Evolutionary conservation across 2,797 vertebrate species (phyloP).

Genomic region (Melanotaenia nigrans): DNA sequence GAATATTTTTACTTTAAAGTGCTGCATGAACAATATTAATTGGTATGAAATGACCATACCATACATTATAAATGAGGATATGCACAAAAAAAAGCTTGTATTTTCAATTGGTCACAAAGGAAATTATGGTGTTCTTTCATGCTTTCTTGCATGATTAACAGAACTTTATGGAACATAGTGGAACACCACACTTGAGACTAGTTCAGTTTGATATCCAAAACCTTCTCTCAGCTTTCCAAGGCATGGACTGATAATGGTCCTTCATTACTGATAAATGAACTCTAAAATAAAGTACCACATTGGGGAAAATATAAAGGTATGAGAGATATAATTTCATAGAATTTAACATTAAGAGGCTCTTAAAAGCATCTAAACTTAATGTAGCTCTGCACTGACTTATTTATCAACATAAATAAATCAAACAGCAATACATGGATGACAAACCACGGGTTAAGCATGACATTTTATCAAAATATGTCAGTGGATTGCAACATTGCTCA

Average conservation of each 20-base stretch:
- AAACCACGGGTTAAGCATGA: conserved; percentile 51
- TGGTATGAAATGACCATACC: conserved; percentile 6
- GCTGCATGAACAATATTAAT: conserved; percentile 12
- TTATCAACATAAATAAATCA: conserved; percentile 53
- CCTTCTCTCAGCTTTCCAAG: conserved; percentile 42
- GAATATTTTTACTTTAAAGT: neutral
- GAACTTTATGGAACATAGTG: conserved; percentile 42
- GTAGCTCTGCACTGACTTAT: conserved; percentile 28
- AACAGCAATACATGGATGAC: conserved; percentile 32
- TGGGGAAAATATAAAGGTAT: conserved; percentile 46
- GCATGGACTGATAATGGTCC: conserved; percentile 50
- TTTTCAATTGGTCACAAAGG: conserved; percentile 34
- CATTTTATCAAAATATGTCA: conserved; percentile 74
- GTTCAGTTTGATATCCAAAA: conserved; percentile 36
- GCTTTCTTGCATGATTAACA: conserved; percentile 52
- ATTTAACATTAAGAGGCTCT: conserved; percentile 17
- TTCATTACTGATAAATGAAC: conserved; percentile 55
- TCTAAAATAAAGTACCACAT: conserved; percentile 58
- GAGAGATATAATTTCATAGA: conserved; percentile 38
- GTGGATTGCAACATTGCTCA: conserved; percentile 62
- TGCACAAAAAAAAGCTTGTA: conserved; percentile 19
- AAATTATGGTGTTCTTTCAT: conserved; percentile 18
- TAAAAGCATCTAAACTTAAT: conserved; percentile 9
- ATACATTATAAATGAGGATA: conserved; percentile 26
- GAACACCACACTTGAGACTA: conserved; percentile 57